Evolutionary conservation across 2,888 invertebrate species (phyloP).

Genomic region (Helobdella robusta): DNA sequence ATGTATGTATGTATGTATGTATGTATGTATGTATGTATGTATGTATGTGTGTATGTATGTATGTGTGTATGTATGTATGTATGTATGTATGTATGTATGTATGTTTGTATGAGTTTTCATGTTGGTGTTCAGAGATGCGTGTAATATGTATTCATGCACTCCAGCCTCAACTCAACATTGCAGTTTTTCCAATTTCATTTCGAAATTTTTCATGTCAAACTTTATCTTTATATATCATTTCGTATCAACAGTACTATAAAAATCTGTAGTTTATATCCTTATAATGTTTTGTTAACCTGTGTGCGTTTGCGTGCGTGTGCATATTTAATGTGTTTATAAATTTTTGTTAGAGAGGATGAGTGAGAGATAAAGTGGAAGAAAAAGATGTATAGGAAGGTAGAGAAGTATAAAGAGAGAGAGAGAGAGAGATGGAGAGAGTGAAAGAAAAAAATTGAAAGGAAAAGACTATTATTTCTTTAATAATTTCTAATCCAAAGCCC

Average conservation of each 20-base stretch:
- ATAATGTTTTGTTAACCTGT: no score
- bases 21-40: slow-evolving; percentile 19
- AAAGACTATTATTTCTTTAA: no score
- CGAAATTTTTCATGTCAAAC: no score
- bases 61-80: slow-evolving; percentile 18
- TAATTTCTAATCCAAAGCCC: no score
- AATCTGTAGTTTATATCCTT: no score
- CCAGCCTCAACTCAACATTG: no score
- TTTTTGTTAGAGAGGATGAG: neutral
- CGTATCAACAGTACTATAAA: no score
- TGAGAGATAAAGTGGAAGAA: neutral
- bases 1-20: slow-evolving; percentile 22
- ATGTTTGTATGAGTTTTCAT: slow-evolving; percentile 10
- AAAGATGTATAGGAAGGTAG: neutral
- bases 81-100: slow-evolving; percentile 17
- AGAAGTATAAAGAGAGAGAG: neutral
- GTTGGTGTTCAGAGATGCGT: neutral
- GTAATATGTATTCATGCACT: no score
- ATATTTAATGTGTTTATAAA: no score
- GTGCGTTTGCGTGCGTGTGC: no score
- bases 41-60: slow-evolving; percentile 19
- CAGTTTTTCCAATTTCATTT: no score
- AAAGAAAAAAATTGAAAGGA: neutral
- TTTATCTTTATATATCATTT: no score
- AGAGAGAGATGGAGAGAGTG: neutral